Conservation (phyloP, 2,888 invertebrate genomes). For the Epinotia ramella region DNA sequence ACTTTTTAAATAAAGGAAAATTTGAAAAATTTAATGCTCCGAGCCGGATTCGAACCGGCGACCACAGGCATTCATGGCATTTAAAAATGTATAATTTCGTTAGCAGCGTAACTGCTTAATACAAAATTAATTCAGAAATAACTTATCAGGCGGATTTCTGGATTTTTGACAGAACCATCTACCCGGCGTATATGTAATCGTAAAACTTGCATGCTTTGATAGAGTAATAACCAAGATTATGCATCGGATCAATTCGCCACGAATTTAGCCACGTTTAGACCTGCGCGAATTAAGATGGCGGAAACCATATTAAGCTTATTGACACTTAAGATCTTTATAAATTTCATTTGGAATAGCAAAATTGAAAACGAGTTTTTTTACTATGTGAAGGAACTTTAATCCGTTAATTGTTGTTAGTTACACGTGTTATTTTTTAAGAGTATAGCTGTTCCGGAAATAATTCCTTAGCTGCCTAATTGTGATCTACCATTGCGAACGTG, state of each 20-base stretch:
- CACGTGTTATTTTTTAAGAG: constrained; percentile 4
- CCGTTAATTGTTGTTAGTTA: not conserved
- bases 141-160: not conserved
- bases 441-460: not conserved
- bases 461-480: not conserved
- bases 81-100: no score
- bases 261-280: constrained; percentile 1
- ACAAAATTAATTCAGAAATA: no score
- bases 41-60: no score
- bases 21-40: no score
- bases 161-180: not conserved
- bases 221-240: constrained; percentile 34
- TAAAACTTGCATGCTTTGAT: constrained; percentile 32
- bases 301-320: not conserved
- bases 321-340: not conserved
- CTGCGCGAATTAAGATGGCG: not conserved
- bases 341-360: not conserved
- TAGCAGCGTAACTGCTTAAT: no score
- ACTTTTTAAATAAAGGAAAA: no score
- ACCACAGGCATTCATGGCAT: no score
- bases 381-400: constrained; percentile 24
- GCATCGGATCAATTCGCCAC: constrained; percentile 4
- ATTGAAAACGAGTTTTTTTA: constrained; percentile 1
- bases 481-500: not conserved
- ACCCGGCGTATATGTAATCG: constrained; percentile 3